phyloP scores from a whole-genome alignment of 2,797 vertebrate species.

The Galaxias olidus region DNA sequence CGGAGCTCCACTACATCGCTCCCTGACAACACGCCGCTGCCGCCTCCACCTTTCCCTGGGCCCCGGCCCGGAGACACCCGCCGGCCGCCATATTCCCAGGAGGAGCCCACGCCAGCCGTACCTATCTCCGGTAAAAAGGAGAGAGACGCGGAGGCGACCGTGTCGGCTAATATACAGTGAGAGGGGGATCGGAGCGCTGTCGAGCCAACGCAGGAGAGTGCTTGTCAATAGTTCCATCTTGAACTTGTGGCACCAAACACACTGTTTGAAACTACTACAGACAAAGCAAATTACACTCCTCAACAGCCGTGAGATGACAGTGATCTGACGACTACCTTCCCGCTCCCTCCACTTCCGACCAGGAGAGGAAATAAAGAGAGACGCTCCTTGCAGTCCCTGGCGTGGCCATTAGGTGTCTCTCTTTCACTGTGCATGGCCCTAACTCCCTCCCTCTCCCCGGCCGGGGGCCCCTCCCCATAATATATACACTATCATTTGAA shows the following conservation, averaged over 20 bases:
- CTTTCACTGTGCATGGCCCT: slow-evolving; percentile 78
- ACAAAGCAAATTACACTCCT: slow-evolving; percentile 38
- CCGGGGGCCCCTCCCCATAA: slow-evolving; percentile 76
- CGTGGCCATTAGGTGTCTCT: slow-evolving; percentile 85
- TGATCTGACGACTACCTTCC: slow-evolving; percentile 42
- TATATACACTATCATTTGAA: slow-evolving; percentile 91
- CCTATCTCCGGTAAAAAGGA: slow-evolving; percentile 26
- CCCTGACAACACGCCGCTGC: slow-evolving; percentile 25
- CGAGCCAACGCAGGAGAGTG: background rate
- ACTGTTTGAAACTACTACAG: slow-evolving; percentile 19
- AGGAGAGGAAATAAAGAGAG: background rate
- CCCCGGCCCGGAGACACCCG: background rate
- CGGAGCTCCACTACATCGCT: slow-evolving; percentile 60
- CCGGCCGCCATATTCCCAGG: background rate
- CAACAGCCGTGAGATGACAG: slow-evolving; percentile 24
- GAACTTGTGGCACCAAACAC: slow-evolving; percentile 9
- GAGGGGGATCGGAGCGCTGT: background rate
- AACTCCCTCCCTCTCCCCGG: slow-evolving; percentile 46
- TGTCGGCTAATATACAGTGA: slow-evolving; percentile 1
- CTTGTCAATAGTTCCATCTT: slow-evolving; percentile 5
- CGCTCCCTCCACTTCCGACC: slow-evolving; percentile 32
- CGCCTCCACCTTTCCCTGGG: background rate
- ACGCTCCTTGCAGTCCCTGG: slow-evolving; percentile 43
- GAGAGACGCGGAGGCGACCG: slow-evolving; percentile 16
- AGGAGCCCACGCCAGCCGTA: slow-evolving; percentile 39